Base-by-base conservation (phyloP, 2,797 vertebrate species). In the Okamejei kenojei region DNA sequence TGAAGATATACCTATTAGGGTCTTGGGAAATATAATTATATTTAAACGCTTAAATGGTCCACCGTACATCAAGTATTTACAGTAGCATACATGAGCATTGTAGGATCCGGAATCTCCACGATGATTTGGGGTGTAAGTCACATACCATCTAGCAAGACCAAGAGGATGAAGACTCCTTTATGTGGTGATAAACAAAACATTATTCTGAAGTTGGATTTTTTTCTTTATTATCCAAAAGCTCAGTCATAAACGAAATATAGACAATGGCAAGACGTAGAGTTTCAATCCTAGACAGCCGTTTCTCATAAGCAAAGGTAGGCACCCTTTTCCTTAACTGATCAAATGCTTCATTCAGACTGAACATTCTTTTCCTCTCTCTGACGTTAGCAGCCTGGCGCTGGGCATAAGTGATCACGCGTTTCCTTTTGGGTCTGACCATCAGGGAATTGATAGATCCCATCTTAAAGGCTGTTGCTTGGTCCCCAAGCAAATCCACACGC, bases 181-280 rank as follows among this genome's bases (percentile, higher is more conserved):
- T 15, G 58, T 15, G 68, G 11, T n/a, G 63, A 13, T 26, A 91
- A 76, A 45, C n/a, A 92, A 74, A 90, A 0, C 73, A 92, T 74
- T 38, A 92, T 76, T 92, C 90, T 74, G 71, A 35, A 54, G 38
- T 73, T 76, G 71, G 45, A 94, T 94, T 93, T 45, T 94, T 93
- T 73, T 94, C 93, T 88, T 94, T 94, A 82, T 96, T 94, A 21
- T 97, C 96, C 95, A 99, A 94, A 93, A 99, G 96, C 94, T 99
- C 98, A 0, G 96, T 98, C 99, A 99, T 99, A 94, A 99, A 99
- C 93, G 98, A 97, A 94, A 99, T 99, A 95, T 99, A 99, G 80
- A 99, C 96, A 35, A 99, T 98, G 93, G 98, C 99, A 93, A 99
- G 96, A 35, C 98, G 98, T 4, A 99, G 95, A 0, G 98, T 99